These are phyloP conservation scores for Selene dorsalis DNA, from an alignment of 2,797 vertebrate species.

Conservation along the genomic window DNA sequence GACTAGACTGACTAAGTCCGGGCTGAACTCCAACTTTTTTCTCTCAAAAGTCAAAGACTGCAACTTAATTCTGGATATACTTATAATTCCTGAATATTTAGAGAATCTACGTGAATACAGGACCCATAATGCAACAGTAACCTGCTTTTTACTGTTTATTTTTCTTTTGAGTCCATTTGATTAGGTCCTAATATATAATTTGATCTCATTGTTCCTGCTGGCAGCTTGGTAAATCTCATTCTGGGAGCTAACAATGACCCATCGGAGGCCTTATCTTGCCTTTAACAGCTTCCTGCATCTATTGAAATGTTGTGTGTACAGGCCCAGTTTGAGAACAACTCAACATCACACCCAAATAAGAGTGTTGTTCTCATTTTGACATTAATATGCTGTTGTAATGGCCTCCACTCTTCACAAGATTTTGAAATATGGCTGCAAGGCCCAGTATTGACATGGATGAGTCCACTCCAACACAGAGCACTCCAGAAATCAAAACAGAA, in stretches of 20 bases:
- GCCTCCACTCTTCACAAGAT: background rate
- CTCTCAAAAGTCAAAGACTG: slow-evolving; percentile 1
- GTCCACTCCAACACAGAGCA: background rate
- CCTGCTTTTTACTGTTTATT: slow-evolving; percentile 6
- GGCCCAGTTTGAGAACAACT: background rate
- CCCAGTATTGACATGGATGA: background rate
- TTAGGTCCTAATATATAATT: slow-evolving; percentile 15
- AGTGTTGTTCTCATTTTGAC: slow-evolving; percentile 19
- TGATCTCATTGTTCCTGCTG: slow-evolving; percentile 25
- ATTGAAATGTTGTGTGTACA: background rate
- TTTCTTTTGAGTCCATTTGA: slow-evolving; percentile 5
- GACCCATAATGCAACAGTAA: background rate
- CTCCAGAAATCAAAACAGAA: no score
- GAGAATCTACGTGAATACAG: slow-evolving; percentile 9
- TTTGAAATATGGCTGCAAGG: background rate
- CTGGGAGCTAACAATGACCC: slow-evolving; percentile 20
- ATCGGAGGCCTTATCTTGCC: background rate
- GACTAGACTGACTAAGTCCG: background rate
- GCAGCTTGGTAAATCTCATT: slow-evolving; percentile 18
- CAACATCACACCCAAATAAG: background rate
- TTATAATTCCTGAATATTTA: background rate
- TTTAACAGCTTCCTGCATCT: background rate
- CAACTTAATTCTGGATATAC: background rate
- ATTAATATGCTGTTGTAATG: background rate
- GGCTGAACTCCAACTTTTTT: slow-evolving; percentile 8